Percentiles rank a stretch among this genome's conserved stretches.
Conservation (phyloP, 2,113 vertebrate species). For the Phalacrocorax pelagicus region DNA sequence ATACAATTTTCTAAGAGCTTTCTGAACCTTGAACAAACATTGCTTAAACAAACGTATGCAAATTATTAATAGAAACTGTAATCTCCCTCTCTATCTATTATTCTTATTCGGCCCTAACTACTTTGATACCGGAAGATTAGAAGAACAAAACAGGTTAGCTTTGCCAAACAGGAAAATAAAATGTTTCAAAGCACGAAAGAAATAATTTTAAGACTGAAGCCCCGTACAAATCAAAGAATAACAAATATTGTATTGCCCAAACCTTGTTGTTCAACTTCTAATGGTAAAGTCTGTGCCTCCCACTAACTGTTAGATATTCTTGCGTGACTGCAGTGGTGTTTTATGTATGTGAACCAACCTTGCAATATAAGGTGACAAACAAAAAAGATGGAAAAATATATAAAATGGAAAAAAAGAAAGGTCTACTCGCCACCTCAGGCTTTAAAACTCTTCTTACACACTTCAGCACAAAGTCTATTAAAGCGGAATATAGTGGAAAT, state of each 20-base stretch:
- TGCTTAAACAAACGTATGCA: constrained; percentile 21
- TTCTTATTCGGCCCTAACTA: not conserved
- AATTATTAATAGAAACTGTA: constrained; percentile 60
- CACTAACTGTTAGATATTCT: constrained; percentile 47
- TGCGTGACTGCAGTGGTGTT: constrained; percentile 57
- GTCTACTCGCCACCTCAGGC: constrained; percentile 70
- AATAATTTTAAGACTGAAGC: constrained; percentile 42
- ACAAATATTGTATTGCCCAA: constrained; percentile 21
- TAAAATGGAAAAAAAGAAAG: constrained; percentile 29
- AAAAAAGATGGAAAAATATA: constrained; percentile 77
- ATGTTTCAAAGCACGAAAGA: not conserved
- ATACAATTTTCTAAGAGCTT: constrained; percentile 36
- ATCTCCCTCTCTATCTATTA: constrained; percentile 14
- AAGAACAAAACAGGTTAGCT: not conserved
- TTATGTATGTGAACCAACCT: constrained; percentile 65
- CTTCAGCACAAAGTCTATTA: constrained; percentile 80
- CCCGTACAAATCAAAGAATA: constrained; percentile 40
- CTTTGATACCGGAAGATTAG: not conserved
- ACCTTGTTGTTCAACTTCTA: constrained; percentile 57
- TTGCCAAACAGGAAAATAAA: constrained; percentile 20
- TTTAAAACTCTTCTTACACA: constrained; percentile 77
- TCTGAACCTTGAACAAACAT: constrained; percentile 40
- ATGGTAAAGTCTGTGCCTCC: constrained; percentile 39
- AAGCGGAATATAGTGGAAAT: constrained; percentile 79
- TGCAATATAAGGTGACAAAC: constrained; percentile 74